Evolutionary conservation across 2,797 vertebrate genomes (phyloP).

Genomic region (Coranthus polyacanthus): DNA sequence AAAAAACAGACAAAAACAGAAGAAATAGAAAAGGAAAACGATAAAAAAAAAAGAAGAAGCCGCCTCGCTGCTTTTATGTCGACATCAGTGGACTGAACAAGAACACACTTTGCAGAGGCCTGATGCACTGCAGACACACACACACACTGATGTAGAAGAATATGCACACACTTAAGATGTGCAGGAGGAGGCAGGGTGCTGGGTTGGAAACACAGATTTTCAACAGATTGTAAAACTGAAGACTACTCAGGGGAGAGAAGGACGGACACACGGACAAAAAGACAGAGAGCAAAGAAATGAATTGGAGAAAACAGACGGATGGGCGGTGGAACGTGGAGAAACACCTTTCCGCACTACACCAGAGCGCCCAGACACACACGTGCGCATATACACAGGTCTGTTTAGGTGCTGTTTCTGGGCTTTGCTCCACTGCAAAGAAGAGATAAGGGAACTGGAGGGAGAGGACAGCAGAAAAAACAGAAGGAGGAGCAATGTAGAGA

Average conservation of each 20-base stretch:
- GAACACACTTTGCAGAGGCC: constrained; percentile 18
- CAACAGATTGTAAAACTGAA: constrained; percentile 67
- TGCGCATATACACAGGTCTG: constrained; percentile 15
- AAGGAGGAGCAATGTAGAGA: constrained; percentile 45
- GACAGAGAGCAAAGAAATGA: constrained; percentile 24
- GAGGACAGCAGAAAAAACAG: constrained; percentile 29
- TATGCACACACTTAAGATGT: constrained; percentile 36
- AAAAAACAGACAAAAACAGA: not conserved
- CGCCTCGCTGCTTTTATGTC: constrained; percentile 39
- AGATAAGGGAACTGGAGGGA: constrained; percentile 67
- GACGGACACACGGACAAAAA: not conserved
- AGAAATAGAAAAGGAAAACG: not conserved
- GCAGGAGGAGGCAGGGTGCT: constrained; percentile 43
- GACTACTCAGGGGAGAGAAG: constrained; percentile 29
- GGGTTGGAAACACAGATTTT: constrained; percentile 62
- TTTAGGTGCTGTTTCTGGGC: constrained; percentile 56
- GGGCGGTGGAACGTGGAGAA: constrained; percentile 49
- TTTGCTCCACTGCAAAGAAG: constrained; percentile 57
- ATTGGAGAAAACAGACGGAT: constrained; percentile 53
- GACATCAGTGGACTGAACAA: constrained; percentile 52
- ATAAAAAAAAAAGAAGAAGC: constrained; percentile 20
- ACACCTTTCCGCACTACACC: constrained; percentile 40
- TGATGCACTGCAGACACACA: constrained; percentile 14
- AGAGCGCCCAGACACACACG: constrained; percentile 31
- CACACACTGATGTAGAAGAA: constrained; percentile 24